Conservation (phyloP, 2,888 invertebrate genomes). For the Pammene aurita region DNA sequence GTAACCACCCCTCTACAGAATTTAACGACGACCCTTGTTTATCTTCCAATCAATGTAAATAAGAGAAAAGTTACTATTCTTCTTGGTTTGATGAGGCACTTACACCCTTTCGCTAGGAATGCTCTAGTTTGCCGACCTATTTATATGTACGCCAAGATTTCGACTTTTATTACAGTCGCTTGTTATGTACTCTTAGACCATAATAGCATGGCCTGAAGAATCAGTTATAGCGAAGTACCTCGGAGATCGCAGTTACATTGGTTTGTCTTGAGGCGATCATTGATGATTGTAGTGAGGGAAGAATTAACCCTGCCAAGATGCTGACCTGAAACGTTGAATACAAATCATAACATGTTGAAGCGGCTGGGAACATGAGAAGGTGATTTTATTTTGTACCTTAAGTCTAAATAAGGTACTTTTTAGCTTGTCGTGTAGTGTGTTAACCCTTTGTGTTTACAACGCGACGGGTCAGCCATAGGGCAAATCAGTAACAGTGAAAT, state of each 20-base stretch:
- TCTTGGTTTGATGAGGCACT: background rate
- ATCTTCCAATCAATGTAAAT: constrained; percentile 8
- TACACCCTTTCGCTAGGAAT: background rate
- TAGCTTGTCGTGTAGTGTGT: no score
- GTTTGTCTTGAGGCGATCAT: no score
- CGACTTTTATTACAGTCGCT: background rate
- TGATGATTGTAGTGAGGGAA: background rate
- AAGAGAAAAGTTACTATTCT: background rate
- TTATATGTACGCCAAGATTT: constrained; percentile 27
- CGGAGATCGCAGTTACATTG: background rate
- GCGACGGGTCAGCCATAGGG: background rate
- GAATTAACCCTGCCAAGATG: constrained; percentile 20
- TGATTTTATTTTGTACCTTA: constrained; percentile 1
- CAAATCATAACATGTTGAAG: constrained; percentile 24
- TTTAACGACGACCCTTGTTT: constrained; percentile 33
- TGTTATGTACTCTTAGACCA: background rate
- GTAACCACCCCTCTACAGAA: constrained; percentile 9
- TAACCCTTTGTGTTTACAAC: background rate
- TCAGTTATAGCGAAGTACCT: background rate
- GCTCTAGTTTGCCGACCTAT: constrained; percentile 3
- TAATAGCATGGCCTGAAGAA: background rate
- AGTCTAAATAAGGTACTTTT: background rate
- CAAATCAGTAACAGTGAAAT: background rate
- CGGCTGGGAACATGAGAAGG: constrained; percentile 4
- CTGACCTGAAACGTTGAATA: constrained; percentile 36